Evolutionary conservation across 2,113 vertebrate genomes (phyloP), one percentile per base, ranked within the genome.

Genomic region (Lepus americanus): DNA sequence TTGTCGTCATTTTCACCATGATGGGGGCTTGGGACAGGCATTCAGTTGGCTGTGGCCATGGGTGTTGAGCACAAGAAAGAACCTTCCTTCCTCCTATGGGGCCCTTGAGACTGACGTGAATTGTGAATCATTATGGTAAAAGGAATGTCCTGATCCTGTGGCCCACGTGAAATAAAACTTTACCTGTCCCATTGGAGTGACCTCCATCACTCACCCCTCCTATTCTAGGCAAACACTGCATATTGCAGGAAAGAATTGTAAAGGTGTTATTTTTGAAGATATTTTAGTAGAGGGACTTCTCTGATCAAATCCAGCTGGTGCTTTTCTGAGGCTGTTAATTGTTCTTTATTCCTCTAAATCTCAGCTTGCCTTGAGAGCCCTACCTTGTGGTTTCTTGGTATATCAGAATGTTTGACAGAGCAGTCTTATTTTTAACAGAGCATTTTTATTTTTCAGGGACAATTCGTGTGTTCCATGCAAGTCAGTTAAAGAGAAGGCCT

Each of bases 341-440:
- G 49, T 70, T 84, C 36, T 36, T 78, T 44, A 53, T 92, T 92
- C 59, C 66, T 85, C 89, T 39, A 63, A 78, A 84, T 76, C 61
- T 93, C 87, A 81, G 49, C 14, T 49, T 72, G 36, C 79, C 22
- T 74, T 63, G 74, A 53, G 36, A 81, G 17, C 36, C 31, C 29
- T 76, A 61, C 39, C 14, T 67, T 53, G 67, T 64, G 5, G 39
- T 33, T 79, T 87, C 12, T 90, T 64, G 73, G 51, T 59, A 77
- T 74, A 78, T 87, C 33, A 81, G 78, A 88, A 72, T n/a, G 59
- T 91, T 93, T 87, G 63, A 66, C n/a, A 27, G 33, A 91, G n/a
- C 0, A 12, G 19, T 63, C 81, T 69, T 63, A 39, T 87, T 72
- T 94, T 88, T 88, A 80, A 84, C 66, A 64, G 55, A 87, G 29